Conservation (phyloP, 2,113 vertebrate genomes). For the Neodontobutis hainanensis region DNA sequence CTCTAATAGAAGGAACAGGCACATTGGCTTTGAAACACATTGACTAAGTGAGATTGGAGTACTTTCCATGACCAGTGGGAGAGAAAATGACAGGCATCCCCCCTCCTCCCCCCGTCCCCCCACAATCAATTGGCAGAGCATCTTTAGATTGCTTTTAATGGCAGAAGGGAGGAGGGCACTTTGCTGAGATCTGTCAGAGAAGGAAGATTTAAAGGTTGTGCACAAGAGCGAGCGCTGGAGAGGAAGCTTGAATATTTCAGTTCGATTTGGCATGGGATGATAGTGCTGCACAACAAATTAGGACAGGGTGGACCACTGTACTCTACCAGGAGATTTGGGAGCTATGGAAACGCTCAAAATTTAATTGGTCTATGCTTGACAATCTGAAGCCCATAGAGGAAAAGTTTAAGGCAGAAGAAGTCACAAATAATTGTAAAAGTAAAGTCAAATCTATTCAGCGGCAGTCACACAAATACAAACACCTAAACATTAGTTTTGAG, state of each 20-base stretch:
- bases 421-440: neutral
- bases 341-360: constrained; percentile 37
- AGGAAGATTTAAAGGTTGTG: constrained; percentile 52
- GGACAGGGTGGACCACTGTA: constrained; percentile 29
- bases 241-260: constrained; percentile 58
- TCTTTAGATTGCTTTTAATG: constrained; percentile 70
- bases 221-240: constrained; percentile 46
- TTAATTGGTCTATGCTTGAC: constrained; percentile 45
- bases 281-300: constrained; percentile 54
- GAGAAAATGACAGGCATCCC: constrained; percentile 65
- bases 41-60: constrained; percentile 45
- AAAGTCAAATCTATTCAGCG: neutral
- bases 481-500: no score
- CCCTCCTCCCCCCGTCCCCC: constrained; percentile 35
- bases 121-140: constrained; percentile 61
- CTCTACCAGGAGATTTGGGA: constrained; percentile 38
- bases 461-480: no score
- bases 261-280: constrained; percentile 43
- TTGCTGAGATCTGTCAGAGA: constrained; percentile 56
- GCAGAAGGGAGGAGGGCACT: constrained; percentile 32
- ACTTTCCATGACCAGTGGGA: constrained; percentile 52
- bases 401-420: constrained; percentile 3
- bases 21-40: constrained; percentile 50
- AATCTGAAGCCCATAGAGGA: constrained; percentile 30
- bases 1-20: constrained; percentile 30